phyloP scores from a whole-genome alignment of 2,797 vertebrate species.

The Thunnus albacares region DNA sequence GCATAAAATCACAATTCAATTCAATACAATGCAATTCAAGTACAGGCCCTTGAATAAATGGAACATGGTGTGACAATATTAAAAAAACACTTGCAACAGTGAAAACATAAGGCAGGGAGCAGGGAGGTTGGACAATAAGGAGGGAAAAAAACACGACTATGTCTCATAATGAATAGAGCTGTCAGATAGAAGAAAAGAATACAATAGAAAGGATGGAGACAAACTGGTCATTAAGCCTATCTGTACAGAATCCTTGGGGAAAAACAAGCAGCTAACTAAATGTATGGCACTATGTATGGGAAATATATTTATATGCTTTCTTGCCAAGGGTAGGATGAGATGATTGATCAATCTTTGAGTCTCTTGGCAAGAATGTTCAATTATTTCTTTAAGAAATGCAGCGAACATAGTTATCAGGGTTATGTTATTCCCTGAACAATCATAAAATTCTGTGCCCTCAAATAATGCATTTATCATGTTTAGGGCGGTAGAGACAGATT shows the following conservation, averaged over 20 bases:
- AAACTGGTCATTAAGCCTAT: not conserved
- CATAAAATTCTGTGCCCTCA: no score
- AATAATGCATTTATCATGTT: constrained; percentile 13
- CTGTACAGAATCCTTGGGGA: not conserved
- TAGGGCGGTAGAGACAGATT: constrained; percentile 49
- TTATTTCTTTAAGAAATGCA: no score
- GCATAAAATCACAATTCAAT: constrained; percentile 1
- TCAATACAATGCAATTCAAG: not conserved
- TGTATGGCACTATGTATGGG: not conserved
- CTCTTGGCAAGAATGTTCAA: not conserved
- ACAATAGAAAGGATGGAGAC: not conserved
- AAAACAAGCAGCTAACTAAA: not conserved
- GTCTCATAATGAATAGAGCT: constrained; percentile 39
- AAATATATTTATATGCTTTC: not conserved
- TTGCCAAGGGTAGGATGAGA: no score
- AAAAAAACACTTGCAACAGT: constrained; percentile 12
- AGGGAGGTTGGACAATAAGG: constrained; percentile 9
- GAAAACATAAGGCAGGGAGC: constrained; percentile 7
- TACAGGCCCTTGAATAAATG: constrained; percentile 7
- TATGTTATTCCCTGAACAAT: not conserved
- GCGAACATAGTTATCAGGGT: not conserved
- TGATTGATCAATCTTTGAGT: no score
- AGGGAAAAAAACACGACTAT: not conserved
- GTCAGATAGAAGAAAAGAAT: constrained; percentile 25
- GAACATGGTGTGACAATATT: not conserved